phyloP scores from a whole-genome alignment of 2,113 vertebrate species.

The Pangasianodon hypophthalmus region DNA sequence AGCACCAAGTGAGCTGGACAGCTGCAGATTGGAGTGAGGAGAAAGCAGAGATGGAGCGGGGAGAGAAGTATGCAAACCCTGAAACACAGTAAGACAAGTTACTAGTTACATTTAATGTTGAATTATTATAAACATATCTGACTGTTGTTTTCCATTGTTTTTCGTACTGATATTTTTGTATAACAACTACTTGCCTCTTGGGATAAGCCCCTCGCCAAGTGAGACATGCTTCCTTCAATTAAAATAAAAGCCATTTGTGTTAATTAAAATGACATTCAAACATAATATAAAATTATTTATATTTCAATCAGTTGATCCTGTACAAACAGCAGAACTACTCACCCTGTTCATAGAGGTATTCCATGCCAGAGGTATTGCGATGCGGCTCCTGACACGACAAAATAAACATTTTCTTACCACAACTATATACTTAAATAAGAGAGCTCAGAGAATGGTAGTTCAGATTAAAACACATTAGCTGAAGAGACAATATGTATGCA shows the following conservation, averaged over 20 bases:
- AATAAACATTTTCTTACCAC: background rate
- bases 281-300: background rate
- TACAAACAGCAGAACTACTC: slow-evolving; percentile 15
- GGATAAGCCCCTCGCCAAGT: slow-evolving; percentile 57
- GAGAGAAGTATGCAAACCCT: slow-evolving; percentile 81
- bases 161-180: background rate
- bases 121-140: background rate
- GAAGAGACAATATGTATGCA: background rate
- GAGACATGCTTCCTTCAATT: slow-evolving; percentile 50
- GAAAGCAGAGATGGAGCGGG: slow-evolving; percentile 79
- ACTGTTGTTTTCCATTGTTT: background rate
- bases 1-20: slow-evolving; percentile 66
- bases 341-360: slow-evolving; percentile 69
- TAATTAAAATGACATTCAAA: slow-evolving; percentile 9
- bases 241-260: background rate
- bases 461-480: background rate
- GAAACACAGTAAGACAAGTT: slow-evolving; percentile 70
- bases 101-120: background rate
- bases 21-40: slow-evolving; percentile 78
- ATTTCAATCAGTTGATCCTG: slow-evolving; percentile 18
- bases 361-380: slow-evolving; percentile 56
- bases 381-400: slow-evolving; percentile 65
- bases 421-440: background rate
- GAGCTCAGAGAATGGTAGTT: background rate
- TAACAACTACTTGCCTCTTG: slow-evolving; percentile 58